Evolutionary conservation across 1,140 invertebrate species (phyloP).

Genomic region (Bilobella aurantiaca): DNA sequence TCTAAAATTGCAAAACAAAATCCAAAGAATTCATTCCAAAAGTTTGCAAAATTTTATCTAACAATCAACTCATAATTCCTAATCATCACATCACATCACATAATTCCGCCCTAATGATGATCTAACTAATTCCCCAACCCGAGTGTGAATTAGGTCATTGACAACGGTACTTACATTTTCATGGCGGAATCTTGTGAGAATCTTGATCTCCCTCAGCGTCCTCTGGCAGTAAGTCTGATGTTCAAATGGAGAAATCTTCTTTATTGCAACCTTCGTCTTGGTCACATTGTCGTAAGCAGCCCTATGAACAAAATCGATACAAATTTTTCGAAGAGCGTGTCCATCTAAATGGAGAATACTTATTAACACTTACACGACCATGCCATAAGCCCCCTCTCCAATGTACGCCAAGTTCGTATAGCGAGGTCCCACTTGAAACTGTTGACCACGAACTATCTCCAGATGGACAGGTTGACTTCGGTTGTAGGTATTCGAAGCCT

Average conservation of each 20-base stretch:
- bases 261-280: constrained; percentile 93
- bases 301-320: constrained; percentile 44
- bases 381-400: constrained; percentile 97
- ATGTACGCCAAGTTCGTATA: constrained; percentile 92
- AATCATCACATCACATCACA: too few relatives aligned
- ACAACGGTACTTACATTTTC: constrained; percentile 99
- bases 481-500: not conserved
- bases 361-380: constrained; percentile 89
- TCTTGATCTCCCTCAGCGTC: constrained; percentile 98
- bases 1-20: constrained; percentile 50
- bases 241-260: constrained; percentile 99
- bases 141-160: too few relatives aligned
- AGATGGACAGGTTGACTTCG: constrained; percentile 39
- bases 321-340: not conserved
- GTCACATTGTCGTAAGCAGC: constrained; percentile 84
- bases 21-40: not conserved
- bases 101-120: too few relatives aligned
- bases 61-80: too few relatives aligned
- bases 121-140: too few relatives aligned
- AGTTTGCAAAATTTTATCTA: too few relatives aligned
- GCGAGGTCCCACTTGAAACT: constrained; percentile 91
- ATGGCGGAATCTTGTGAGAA: constrained; percentile 97
- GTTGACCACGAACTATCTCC: constrained; percentile 82
- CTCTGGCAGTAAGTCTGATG: constrained; percentile 99
- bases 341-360: not conserved